Evolutionary conservation across 2,888 invertebrate genomes (phyloP), one percentile per base, ranked within the genome.

Genomic region (Macaria notata): DNA sequence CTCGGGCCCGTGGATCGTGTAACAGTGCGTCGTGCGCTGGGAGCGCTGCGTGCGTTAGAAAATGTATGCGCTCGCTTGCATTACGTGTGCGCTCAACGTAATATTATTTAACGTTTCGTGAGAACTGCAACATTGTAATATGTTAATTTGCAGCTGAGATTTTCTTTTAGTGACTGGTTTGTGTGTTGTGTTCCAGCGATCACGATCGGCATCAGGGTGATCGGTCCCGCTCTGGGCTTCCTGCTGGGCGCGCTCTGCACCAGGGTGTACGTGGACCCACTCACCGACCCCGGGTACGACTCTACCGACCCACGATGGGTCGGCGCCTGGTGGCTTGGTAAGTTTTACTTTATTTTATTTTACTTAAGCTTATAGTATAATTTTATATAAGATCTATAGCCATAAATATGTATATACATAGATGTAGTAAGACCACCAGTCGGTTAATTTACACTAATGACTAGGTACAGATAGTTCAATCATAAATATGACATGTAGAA

Each of bases 251-350:
- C 97, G 3, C 88, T 97, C 42, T 98, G 98, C 84, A 97, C 98
- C 0, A 94, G 96, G 72, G 93, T 97, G 66, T 97, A 97, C 84
- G 97, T 96, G 43, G 94, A 97, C 83, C 94, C 97, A 29, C 92
- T 95, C 3, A 85, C 91, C 8, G 93, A 94, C 79, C 96, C 96
- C 0, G 94, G 94, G 65, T 95, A 96, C 72, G 94, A 94, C 67
- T 94, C 95, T 50, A 94, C 93, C 43, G 97, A 98, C 88, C 96
- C 97, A 4, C 93, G 96, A 83, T 98, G 98, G 98, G 96, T 98
- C 48, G 98, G 98, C 49, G 98, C 98, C 46, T 99, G 98, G 98
- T 99, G 98, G 98, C 92, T 99, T 59, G 98, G 97, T 93, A 90
- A 94, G 92, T 92, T 44, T 36, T 7, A 36, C 33, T 36, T 36